These are phyloP conservation scores for Bilobella aurantiaca DNA, from an alignment of 1,140 invertebrate genomes.

Conservation along the genomic window DNA sequence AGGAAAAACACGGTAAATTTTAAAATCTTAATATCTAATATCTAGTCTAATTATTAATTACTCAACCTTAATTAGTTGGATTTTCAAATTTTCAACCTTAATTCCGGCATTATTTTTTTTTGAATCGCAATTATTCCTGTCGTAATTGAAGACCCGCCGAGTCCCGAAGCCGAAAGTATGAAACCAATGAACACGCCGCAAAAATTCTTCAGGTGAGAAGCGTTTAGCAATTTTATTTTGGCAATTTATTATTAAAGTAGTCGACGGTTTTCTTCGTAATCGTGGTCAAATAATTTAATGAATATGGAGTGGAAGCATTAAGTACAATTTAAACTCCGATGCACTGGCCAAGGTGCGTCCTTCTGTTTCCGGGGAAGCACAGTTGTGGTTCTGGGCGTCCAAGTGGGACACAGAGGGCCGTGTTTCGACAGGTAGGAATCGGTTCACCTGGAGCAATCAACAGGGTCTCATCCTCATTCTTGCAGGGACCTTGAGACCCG, in stretches of 20 bases:
- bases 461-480: slow-evolving; percentile 13
- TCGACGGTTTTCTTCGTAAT: not conserved
- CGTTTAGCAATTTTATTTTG: not conserved
- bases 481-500: slow-evolving; percentile 17
- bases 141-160: not conserved
- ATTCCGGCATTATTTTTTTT: not conserved
- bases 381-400: slow-evolving; percentile 17
- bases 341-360: slow-evolving; percentile 8
- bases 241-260: not conserved
- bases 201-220: not conserved
- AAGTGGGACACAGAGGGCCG: slow-evolving; percentile 16
- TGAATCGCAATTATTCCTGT: not conserved
- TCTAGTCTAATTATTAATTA: not conserved
- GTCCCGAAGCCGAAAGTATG: not conserved
- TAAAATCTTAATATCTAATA: not conserved
- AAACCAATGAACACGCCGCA: not conserved
- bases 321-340: not conserved
- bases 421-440: slow-evolving; percentile 18
- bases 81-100: not conserved
- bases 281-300: no score
- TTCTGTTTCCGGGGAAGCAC: slow-evolving; percentile 24
- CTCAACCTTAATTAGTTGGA: not conserved
- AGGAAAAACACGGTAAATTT: not conserved
- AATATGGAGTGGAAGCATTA: not conserved
- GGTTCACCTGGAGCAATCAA: slow-evolving; percentile 19